A percentile compares a stretch with the other conserved stretches of the same genome.
Conservation (phyloP, 2,888 invertebrate species). For the Oeneis ivallda region DNA sequence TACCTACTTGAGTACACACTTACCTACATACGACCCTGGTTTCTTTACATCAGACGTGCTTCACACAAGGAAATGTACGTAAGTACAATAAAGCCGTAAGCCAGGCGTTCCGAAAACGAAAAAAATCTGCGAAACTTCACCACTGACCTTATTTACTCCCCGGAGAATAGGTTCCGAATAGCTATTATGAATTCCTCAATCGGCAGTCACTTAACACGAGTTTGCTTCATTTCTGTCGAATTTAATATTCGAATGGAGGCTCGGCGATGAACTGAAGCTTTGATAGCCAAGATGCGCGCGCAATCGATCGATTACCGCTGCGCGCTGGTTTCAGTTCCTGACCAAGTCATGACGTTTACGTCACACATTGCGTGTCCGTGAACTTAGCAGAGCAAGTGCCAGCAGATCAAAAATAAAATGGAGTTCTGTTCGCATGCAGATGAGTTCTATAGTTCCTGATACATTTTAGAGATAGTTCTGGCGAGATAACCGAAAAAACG, state of each 20-base stretch:
- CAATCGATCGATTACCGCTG: conserved; percentile 76
- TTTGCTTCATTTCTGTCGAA: conserved; percentile 76
- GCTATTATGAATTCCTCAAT: conserved; percentile 37
- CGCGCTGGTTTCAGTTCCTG: conserved; percentile 62
- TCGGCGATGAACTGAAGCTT: conserved; percentile 60
- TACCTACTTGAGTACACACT: conserved; percentile 37
- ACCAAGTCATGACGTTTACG: conserved; percentile 72
- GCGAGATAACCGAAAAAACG: too few species aligned
- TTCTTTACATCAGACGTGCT: conserved; percentile 28
- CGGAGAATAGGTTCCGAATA: conserved; percentile 34
- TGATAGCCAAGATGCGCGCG: conserved; percentile 75
- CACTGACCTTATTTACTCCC: conserved; percentile 42
- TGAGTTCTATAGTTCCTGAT: too few species aligned
- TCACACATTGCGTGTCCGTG: conserved; percentile 78
- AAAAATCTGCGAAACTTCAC: conserved; percentile 15
- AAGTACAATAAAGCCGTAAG: conserved; percentile 24
- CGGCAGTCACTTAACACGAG: conserved; percentile 67
- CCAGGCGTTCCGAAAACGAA: conserved; percentile 17
- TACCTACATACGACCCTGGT: conserved; percentile 37
- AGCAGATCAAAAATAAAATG: too few species aligned
- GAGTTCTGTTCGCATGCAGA: too few species aligned
- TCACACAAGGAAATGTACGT: conserved; percentile 33
- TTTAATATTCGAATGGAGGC: conserved; percentile 67
- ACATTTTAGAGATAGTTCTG: too few species aligned
- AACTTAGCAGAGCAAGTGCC: too few species aligned